Conservation (phyloP, 2,113 vertebrate genomes). For the Dasyprocta punctata region DNA sequence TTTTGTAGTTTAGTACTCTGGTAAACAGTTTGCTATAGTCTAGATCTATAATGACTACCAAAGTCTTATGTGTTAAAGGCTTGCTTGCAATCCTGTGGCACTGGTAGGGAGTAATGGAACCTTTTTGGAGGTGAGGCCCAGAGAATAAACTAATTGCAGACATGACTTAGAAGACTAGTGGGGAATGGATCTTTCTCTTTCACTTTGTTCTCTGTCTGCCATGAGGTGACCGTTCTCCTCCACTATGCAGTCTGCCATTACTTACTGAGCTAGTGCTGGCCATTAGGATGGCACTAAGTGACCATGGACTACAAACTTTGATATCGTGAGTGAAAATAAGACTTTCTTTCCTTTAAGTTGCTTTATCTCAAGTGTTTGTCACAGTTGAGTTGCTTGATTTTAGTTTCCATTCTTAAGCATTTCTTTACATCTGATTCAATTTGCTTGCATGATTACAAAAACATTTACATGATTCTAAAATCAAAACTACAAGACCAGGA, state of each 20-base stretch:
- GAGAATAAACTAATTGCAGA: not conserved
- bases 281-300: not conserved
- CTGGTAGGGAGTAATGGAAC: not conserved
- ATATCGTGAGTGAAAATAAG: not conserved
- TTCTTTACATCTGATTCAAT: not conserved
- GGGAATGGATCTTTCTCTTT: not conserved
- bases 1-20: not conserved
- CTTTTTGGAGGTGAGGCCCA: not conserved
- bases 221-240: not conserved
- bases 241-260: not conserved
- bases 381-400: not conserved
- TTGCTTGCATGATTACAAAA: not conserved
- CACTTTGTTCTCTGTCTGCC: not conserved
- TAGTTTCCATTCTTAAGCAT: not conserved
- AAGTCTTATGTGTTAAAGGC: not conserved
- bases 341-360: not conserved
- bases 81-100: no score
- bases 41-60: not conserved
- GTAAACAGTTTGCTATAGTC: not conserved
- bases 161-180: not conserved
- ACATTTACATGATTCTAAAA: not conserved
- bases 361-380: not conserved
- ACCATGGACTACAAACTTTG: no score
- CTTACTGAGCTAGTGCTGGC: no score
- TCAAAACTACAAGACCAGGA: not conserved